Percentiles rank a stretch among this genome's conserved stretches.
Evolutionary conservation across 1,140 invertebrate species (phyloP).

Genomic region (Holcopasites calliopsidis): DNA sequence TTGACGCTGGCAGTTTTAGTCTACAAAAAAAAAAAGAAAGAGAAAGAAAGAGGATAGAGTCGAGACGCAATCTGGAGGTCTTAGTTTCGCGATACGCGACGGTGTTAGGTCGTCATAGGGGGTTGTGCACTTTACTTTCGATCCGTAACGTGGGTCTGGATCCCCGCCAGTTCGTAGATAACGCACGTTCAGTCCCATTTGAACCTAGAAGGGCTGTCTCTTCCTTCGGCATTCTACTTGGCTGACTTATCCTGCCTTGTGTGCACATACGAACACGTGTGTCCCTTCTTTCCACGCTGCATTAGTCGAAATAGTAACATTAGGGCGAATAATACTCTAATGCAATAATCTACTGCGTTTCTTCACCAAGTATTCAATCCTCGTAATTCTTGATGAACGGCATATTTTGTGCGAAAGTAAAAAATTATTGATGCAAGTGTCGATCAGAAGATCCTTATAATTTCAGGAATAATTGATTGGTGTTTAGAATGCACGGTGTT

Average conservation of each 20-base stretch:
- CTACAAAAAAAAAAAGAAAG: neutral
- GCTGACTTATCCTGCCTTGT: slow-evolving; percentile 12
- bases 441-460: neutral
- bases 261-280: slow-evolving; percentile 7
- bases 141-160: slow-evolving; percentile 43
- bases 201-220: slow-evolving; percentile 11
- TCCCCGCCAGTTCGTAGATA: slow-evolving; percentile 40
- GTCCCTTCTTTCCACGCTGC: neutral
- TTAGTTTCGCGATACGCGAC: slow-evolving; percentile 41
- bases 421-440: too few relatives aligned
- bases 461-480: neutral
- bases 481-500: neutral
- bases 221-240: slow-evolving; percentile 22
- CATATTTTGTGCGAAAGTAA: too few relatives aligned
- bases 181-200: slow-evolving; percentile 38
- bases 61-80: slow-evolving; percentile 39
- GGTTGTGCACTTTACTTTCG: slow-evolving; percentile 57
- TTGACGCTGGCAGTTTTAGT: slow-evolving; percentile 4
- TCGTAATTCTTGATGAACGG: too few relatives aligned
- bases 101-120: slow-evolving; percentile 52
- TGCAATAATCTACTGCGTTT: neutral
- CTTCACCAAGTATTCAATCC: neutral
- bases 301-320: slow-evolving; percentile 14
- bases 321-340: neutral
- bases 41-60: slow-evolving; percentile 25